Percentiles rank a stretch among this genome's conserved stretches.
phyloP scores from a whole-genome alignment of 2,888 invertebrate species.

The Tiphia femorata region DNA sequence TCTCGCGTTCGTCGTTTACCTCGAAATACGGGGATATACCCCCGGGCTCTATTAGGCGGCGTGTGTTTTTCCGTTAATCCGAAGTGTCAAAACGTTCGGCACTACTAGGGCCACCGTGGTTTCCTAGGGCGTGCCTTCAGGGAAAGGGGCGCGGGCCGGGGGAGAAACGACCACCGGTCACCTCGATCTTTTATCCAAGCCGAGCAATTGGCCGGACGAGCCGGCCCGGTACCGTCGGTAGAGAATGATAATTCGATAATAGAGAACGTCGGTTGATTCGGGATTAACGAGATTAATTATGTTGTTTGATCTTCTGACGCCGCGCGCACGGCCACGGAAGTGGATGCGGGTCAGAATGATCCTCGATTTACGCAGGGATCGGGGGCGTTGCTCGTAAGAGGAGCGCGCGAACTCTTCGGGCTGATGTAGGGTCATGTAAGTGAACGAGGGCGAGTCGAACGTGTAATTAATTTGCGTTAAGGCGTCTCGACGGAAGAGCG shows the following conservation, averaged over 20 bases:
- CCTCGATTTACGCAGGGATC: too few relatives aligned
- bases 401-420: too few relatives aligned
- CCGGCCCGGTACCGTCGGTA: too few relatives aligned
- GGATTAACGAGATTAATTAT: conserved; percentile 45
- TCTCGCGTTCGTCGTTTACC: too few relatives aligned
- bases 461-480: too few relatives aligned
- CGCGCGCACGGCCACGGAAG: too few relatives aligned
- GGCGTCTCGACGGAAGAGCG: too few relatives aligned
- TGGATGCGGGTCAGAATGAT: too few relatives aligned
- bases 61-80: conserved; percentile 25
- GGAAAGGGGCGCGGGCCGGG: background rate
- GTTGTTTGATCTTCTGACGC: conserved; percentile 44
- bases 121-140: background rate
- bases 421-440: too few relatives aligned
- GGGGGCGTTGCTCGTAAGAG: too few relatives aligned
- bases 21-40: background rate
- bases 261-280: conserved; percentile 41
- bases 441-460: too few relatives aligned
- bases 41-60: background rate
- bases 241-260: conserved; percentile 44
- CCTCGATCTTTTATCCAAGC: conserved; percentile 10
- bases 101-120: background rate
- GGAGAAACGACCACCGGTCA: too few relatives aligned
- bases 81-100: conserved; percentile 18
- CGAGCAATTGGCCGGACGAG: conserved; percentile 35